Percentiles rank a stretch among this genome's conserved stretches.
phyloP scores from a whole-genome alignment of 2,888 invertebrate species.

The Ophion ventricosus region DNA sequence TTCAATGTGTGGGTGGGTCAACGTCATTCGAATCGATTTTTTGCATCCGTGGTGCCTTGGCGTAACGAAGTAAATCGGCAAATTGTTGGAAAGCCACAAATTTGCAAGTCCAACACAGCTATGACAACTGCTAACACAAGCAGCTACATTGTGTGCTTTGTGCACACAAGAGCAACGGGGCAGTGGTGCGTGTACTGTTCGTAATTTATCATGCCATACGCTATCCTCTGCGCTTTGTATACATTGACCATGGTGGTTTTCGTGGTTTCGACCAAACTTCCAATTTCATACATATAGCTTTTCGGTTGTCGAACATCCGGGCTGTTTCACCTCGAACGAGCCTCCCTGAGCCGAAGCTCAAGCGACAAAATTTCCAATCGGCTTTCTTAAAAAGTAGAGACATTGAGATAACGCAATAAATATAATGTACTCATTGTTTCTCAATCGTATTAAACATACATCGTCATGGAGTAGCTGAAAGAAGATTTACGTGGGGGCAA shows the following conservation, averaged over 20 bases:
- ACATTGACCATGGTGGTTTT: constrained; percentile 18
- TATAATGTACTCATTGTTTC: too few relatives aligned
- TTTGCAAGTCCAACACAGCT: too few relatives aligned
- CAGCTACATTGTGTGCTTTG: too few relatives aligned
- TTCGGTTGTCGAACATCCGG: background rate
- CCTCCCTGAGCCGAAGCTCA: background rate
- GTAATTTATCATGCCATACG: background rate
- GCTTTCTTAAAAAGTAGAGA: too few relatives aligned
- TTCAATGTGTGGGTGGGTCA: too few relatives aligned
- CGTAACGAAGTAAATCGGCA: too few relatives aligned
- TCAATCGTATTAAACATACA: too few relatives aligned
- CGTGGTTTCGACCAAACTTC: constrained; percentile 28
- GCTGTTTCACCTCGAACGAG: background rate
- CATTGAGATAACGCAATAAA: background rate
- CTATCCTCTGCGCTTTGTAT: background rate
- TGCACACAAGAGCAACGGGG: background rate
- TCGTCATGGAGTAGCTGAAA: too few relatives aligned
- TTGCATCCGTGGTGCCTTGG: too few relatives aligned
- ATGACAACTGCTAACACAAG: background rate
- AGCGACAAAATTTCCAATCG: background rate
- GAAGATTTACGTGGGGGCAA: too few relatives aligned
- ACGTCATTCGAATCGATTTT: too few relatives aligned
- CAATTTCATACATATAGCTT: constrained; percentile 7
- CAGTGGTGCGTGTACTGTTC: constrained; percentile 3
- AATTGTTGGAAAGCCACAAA: too few relatives aligned